These are phyloP conservation scores for Nysson spinosus DNA, from an alignment of 2,888 invertebrate genomes.

Conservation along the genomic window DNA sequence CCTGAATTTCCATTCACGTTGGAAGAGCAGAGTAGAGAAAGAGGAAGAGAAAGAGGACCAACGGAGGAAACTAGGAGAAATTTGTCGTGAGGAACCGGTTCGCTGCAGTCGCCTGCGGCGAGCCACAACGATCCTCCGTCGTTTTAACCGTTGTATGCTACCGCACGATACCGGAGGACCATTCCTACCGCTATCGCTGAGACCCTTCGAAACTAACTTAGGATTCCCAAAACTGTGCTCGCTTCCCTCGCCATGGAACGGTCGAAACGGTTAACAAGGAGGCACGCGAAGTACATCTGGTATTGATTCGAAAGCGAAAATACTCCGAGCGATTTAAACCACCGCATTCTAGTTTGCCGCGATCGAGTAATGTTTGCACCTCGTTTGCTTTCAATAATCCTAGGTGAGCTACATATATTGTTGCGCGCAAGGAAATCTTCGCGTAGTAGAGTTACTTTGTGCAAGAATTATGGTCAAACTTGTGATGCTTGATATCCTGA, in stretches of 20 bases:
- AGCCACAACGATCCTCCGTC: conserved; percentile 68
- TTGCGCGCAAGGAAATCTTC: no score
- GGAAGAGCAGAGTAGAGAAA: no score
- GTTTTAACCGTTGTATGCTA: conserved; percentile 55
- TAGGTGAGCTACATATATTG: no score
- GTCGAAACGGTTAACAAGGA: conserved; percentile 53
- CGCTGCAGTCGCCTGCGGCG: conserved; percentile 74
- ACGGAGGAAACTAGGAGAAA: conserved; percentile 43
- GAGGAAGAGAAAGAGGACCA: conserved; percentile 32
- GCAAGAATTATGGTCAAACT: no score
- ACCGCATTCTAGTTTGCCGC: background rate
- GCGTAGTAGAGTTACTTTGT: no score
- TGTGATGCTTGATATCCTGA: no score
- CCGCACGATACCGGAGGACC: conserved; percentile 43
- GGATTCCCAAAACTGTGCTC: conserved; percentile 48
- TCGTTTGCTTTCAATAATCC: no score
- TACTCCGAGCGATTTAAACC: background rate
- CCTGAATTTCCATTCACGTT: conserved; percentile 8
- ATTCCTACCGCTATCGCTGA: conserved; percentile 34
- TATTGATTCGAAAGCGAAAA: conserved; percentile 47
- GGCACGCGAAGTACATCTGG: conserved; percentile 36
- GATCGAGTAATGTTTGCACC: background rate
- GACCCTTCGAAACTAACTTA: conserved; percentile 58
- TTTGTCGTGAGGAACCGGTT: conserved; percentile 67
- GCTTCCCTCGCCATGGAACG: conserved; percentile 60